Conservation (phyloP, 2,113 vertebrate genomes). For the Puntigrus tetrazona region DNA sequence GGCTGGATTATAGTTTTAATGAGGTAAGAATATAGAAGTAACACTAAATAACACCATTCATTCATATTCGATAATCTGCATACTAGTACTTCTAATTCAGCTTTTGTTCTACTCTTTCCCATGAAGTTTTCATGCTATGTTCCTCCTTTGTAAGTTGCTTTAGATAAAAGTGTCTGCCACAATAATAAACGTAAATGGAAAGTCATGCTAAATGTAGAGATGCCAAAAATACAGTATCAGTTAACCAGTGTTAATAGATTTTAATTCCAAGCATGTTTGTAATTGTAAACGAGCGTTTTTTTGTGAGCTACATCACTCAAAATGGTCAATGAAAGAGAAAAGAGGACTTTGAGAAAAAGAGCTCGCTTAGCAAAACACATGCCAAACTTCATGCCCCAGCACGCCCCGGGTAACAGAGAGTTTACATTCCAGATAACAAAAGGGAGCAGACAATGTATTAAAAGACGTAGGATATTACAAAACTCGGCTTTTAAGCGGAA, state of each 20-base stretch:
- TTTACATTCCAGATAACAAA: constrained; percentile 33
- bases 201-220: not conserved
- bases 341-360: not conserved
- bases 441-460: not conserved
- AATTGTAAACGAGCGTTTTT: not conserved
- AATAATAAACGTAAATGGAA: not conserved
- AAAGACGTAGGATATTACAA: not conserved
- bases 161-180: not conserved
- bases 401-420: not conserved
- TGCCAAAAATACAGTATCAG: not conserved
- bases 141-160: not conserved
- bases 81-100: not conserved
- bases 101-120: not conserved
- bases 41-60: not conserved
- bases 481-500: not conserved
- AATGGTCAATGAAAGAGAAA: constrained; percentile 1
- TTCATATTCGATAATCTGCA: not conserved
- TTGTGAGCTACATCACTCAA: not conserved
- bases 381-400: not conserved
- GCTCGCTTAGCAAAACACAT: not conserved
- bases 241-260: not conserved
- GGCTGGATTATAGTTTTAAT: not conserved
- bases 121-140: not conserved
- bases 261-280: not conserved
- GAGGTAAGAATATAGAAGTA: not conserved